Base-by-base conservation (phyloP, 2,888 invertebrate genomes). In the Synergus japonicus region DNA sequence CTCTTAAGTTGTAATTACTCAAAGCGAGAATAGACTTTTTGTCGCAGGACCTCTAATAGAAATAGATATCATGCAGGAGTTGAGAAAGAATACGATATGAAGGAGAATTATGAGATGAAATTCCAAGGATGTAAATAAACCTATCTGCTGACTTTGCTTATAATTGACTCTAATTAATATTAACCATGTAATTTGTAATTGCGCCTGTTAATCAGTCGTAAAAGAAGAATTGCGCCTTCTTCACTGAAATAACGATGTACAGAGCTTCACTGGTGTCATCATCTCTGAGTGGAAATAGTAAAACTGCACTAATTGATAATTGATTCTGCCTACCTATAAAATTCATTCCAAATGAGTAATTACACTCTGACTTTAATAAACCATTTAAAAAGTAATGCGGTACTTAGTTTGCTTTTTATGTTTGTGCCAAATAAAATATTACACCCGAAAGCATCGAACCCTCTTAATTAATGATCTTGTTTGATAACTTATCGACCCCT, bases 1-100 rank as follows among this genome's bases (percentile, higher is more conserved):
- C 37, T 49, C 76, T 73, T 76, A 67, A 60, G 43, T 81, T 77
- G 73, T 76, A 76, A 81, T 81, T 66, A 69, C 77, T 79, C 63
- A 41, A 64, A 76, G 63, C 66, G 60, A 43, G 64, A 49, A n/a
- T n/a, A n/a, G 18, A 12, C 8, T 41, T 66, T 64, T 43, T 4
- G 12, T 15, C 13, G 13, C 13, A 12, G 15, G 15, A 49, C 29
- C 49, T 8, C 46, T 69, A 69, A 69, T 69, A 69, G 69, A 46
- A 69, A 29, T 69, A 43, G 43, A 69, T 22, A 69, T 69, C 46
- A 29, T 29, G 29, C 29, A 22, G 18, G 46, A 46, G 44, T 49
- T 49, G 37, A 15, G 29, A 54, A 54, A 54, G 73, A 37, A 73
- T 73, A 54, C 10, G 54, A 73, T 54, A n/a, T 73, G 15, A 37